These are phyloP conservation scores for Tyto alba DNA, from an alignment of 2,113 vertebrate genomes.

Conservation along the genomic window DNA sequence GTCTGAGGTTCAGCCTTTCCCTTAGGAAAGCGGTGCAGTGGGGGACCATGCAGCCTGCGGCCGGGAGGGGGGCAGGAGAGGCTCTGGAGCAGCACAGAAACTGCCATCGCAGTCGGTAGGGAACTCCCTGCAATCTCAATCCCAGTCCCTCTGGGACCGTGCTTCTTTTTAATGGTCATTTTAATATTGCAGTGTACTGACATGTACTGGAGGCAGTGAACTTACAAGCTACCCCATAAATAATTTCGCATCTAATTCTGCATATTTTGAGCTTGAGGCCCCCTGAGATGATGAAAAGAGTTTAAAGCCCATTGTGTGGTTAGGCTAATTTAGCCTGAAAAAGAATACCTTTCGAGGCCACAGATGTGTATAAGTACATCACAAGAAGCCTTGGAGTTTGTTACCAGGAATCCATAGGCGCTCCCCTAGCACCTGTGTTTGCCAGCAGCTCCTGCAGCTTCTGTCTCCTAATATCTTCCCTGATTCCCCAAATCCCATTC, in stretches of 20 bases:
- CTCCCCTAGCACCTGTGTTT: conserved; percentile 74
- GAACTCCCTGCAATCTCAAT: neutral
- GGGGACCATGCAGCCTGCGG: neutral
- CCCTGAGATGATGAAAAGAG: conserved; percentile 37
- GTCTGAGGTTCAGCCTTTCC: neutral
- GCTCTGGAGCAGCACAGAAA: neutral
- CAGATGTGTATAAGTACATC: neutral
- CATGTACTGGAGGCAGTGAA: conserved; percentile 51
- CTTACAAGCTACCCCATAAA: conserved; percentile 58
- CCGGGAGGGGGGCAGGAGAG: neutral
- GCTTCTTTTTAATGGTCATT: conserved; percentile 64
- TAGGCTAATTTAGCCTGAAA: conserved; percentile 16
- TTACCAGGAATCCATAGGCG: conserved; percentile 57
- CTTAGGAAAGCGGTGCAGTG: fast-evolving
- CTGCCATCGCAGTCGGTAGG: neutral
- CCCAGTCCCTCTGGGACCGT: conserved; percentile 10
- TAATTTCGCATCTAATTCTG: conserved; percentile 61
- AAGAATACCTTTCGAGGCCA: neutral
- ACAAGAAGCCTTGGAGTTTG: conserved; percentile 35
- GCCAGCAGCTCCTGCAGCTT: conserved; percentile 75
- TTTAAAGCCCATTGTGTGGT: conserved; percentile 12
- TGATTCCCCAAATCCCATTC: conserved; percentile 69
- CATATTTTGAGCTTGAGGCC: conserved; percentile 47
- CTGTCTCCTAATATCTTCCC: conserved; percentile 52
- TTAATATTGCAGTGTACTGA: conserved; percentile 61